Percentiles rank a stretch among this genome's conserved stretches.
phyloP scores from a whole-genome alignment of 2,888 invertebrate genomes.

The Zeuzera pyrina region DNA sequence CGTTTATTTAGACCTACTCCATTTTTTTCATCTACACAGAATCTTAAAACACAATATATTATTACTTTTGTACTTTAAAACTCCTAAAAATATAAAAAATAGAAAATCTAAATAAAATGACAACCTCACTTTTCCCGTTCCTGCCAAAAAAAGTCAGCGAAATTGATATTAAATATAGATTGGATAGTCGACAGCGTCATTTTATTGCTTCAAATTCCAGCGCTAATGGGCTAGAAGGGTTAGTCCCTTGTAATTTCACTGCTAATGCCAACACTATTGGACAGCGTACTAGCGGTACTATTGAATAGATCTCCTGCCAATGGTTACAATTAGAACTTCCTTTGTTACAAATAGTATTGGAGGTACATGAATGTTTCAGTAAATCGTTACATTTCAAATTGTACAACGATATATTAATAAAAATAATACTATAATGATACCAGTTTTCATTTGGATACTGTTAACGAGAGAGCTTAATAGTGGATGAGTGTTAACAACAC shows the following conservation, averaged over 20 bases:
- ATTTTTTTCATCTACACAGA: too few species aligned
- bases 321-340: slow-evolving; percentile 20
- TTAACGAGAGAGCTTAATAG: too few species aligned
- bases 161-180: neutral
- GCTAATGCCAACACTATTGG: slow-evolving; percentile 44
- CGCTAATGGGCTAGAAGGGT: slow-evolving; percentile 39
- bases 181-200: neutral
- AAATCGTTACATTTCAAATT: slow-evolving; percentile 2
- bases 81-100: too few species aligned
- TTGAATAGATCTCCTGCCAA: slow-evolving; percentile 31
- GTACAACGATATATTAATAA: slow-evolving; percentile 1
- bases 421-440: too few species aligned
- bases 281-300: slow-evolving; percentile 25
- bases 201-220: slow-evolving; percentile 3
- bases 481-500: too few species aligned
- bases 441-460: too few species aligned
- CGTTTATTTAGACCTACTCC: too few species aligned
- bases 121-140: too few species aligned
- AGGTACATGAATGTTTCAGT: slow-evolving; percentile 3
- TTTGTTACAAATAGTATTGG: slow-evolving; percentile 8
- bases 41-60: too few species aligned
- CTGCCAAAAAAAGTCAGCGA: too few species aligned
- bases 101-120: too few species aligned
- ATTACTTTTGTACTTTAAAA: too few species aligned
- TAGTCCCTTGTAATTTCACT: slow-evolving; percentile 46